These are phyloP conservation scores for Atopsyche davidsoni DNA, from an alignment of 1,140 invertebrate genomes.

Conservation along the genomic window DNA sequence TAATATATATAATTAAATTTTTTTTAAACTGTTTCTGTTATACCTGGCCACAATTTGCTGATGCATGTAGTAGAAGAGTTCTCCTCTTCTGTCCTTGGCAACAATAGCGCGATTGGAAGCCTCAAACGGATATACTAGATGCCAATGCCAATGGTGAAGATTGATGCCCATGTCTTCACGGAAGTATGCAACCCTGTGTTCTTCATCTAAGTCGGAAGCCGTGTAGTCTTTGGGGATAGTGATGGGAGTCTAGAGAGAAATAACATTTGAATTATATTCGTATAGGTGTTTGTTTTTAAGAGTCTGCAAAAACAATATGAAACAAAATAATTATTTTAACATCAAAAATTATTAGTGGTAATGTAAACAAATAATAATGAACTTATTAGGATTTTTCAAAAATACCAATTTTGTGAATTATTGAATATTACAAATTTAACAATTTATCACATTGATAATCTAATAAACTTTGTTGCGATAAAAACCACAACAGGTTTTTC, in stretches of 20 bases:
- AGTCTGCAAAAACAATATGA: neutral
- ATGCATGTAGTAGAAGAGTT: conserved; percentile 76
- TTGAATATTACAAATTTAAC: too few relatives aligned
- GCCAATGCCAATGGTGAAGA: conserved; percentile 81
- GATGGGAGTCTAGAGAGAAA: conserved; percentile 49
- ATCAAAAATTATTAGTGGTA: too few relatives aligned
- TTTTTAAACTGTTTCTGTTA: neutral
- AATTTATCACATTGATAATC: too few relatives aligned
- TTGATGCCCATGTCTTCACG: conserved; percentile 69
- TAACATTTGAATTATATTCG: neutral
- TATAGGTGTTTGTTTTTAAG: too few relatives aligned
- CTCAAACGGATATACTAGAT: conserved; percentile 71
- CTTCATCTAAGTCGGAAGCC: conserved; percentile 63
- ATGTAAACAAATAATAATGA: too few relatives aligned
- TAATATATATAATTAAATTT: conserved; percentile 4
- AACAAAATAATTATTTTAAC: too few relatives aligned
- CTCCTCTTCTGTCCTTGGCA: conserved; percentile 63
- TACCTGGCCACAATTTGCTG: conserved; percentile 62
- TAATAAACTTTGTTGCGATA: too few relatives aligned
- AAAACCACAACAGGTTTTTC: too few relatives aligned
- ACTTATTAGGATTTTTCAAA: too few relatives aligned
- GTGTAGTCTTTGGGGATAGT: conserved; percentile 67
- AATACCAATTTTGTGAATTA: too few relatives aligned
- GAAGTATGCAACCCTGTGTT: conserved; percentile 72
- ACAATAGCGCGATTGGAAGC: conserved; percentile 53